Base-by-base conservation (phyloP, 2,888 invertebrate genomes). In the Polietes domitor region DNA sequence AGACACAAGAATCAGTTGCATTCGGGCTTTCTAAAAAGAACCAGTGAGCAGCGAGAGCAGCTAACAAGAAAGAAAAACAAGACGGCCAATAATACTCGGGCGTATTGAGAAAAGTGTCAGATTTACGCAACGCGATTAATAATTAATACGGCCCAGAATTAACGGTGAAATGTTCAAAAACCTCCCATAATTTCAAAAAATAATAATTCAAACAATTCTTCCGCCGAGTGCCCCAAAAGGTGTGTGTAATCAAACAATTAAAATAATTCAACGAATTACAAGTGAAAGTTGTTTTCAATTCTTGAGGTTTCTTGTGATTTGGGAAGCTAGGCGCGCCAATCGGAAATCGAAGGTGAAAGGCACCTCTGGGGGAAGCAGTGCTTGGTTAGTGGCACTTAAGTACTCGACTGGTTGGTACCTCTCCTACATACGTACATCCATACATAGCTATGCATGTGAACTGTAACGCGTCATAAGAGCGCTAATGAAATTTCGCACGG, bases 1-100 rank as follows among this genome's bases (percentile, higher is more conserved):
- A 80, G 41, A 61, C 43, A 77, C 75, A 76, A 80, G 75, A 84
- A 81, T 83, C 72, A 84, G 83, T 84, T 84, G 83, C 83, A 84
- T 78, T 84, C 63, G 75, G 75, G 77, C 83, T 84, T 81, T 84
- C 83, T 84, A 81, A 84, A 75, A 78, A 84, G 83, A 84, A 84
- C 65, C 78, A 81, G 65, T 71, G 37, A 53, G 65, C 77, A 83
- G 79, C 77, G 17, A 80, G 4, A 43, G 19, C 65, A n/a, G n/a
- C 37, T 12, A 19, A n/a, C n/a, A 65, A 37, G 37, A 43, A n/a
- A n/a, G 15, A 65, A 37, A 65, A n/a, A 28, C 26, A 61, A 55
- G 7, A n/a, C n/a, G n/a, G n/a, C n/a, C 10, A 47, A 53, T 15
- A 28, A 24, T 26, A 24, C 58, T 26, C 21, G 24, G 12, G 24